phyloP scores from a whole-genome alignment of 2,113 vertebrate genomes.

The Fregata magnificens region DNA sequence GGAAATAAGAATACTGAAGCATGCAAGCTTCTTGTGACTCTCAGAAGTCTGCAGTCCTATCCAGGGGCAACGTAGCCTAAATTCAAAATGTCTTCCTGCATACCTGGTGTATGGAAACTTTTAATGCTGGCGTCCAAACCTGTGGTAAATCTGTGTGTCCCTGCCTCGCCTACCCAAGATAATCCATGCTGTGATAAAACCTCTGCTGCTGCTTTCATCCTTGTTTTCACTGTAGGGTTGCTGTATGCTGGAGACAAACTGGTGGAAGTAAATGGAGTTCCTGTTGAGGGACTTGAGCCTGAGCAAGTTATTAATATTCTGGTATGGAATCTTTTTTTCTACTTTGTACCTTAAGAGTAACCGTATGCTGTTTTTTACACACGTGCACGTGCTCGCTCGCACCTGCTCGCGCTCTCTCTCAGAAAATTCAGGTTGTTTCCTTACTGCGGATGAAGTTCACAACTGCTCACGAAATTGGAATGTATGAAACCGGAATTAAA shows the following conservation, averaged over 20 bases:
- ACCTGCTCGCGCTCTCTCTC: no score
- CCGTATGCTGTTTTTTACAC: not conserved
- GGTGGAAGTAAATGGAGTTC: slow-evolving; percentile 91
- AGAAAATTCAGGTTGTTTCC: not conserved
- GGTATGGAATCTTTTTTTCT: slow-evolving; percentile 71
- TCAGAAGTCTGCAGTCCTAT: not conserved
- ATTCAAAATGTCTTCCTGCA: not conserved
- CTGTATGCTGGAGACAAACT: slow-evolving; percentile 93
- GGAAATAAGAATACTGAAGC: not conserved
- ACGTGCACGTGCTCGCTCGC: no score
- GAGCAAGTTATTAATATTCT: slow-evolving; percentile 95
- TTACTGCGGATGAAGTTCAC: not conserved
- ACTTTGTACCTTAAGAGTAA: not conserved
- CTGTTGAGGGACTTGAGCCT: slow-evolving; percentile 91
- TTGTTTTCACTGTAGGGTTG: slow-evolving; percentile 75
- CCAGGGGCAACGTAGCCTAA: not conserved
- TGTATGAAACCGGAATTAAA: not conserved
- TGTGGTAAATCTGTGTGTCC: not conserved
- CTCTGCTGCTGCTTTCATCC: not conserved
- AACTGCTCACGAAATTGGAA: not conserved
- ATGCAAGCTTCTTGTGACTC: not conserved
- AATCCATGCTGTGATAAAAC: not conserved
- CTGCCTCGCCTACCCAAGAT: not conserved
- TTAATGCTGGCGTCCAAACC: not conserved
- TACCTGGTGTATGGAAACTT: not conserved